phyloP scores from a whole-genome alignment of 2,888 invertebrate species.

The Leptarthrus brevirostris region DNA sequence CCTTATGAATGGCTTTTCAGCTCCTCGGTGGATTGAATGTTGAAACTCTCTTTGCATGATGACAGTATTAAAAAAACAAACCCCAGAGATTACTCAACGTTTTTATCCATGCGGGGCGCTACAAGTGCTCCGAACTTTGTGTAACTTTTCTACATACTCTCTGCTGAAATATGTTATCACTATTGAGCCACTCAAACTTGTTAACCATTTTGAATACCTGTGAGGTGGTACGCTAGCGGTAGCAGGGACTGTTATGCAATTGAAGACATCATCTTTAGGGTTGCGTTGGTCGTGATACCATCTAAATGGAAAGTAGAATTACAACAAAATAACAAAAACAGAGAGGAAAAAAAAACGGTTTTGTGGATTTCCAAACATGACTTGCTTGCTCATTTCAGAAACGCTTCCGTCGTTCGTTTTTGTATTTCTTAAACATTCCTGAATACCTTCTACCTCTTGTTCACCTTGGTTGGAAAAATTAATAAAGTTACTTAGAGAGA shows the following conservation, averaged over 20 bases:
- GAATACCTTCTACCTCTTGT: background rate
- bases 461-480: background rate
- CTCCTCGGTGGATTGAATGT: background rate
- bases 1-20: conserved; percentile 1
- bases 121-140: background rate
- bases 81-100: background rate
- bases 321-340: conserved; percentile 11
- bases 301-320: conserved; percentile 43
- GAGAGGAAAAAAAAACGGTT: background rate
- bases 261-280: conserved; percentile 30
- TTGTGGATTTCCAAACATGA: conserved; percentile 10
- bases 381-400: conserved; percentile 11
- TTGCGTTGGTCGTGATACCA: conserved; percentile 26
- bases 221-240: background rate
- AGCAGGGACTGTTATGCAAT: background rate
- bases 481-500: conserved; percentile 8
- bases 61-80: background rate
- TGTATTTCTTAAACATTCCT: conserved; percentile 6
- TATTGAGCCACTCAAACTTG: conserved; percentile 22
- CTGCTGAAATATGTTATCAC: conserved; percentile 4
- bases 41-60: background rate
- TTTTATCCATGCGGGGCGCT: background rate
- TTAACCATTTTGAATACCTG: conserved; percentile 28
- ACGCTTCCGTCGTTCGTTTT: background rate
- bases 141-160: background rate